Base-by-base conservation (phyloP, 1,140 invertebrate genomes). In the Myzus persicae region DNA sequence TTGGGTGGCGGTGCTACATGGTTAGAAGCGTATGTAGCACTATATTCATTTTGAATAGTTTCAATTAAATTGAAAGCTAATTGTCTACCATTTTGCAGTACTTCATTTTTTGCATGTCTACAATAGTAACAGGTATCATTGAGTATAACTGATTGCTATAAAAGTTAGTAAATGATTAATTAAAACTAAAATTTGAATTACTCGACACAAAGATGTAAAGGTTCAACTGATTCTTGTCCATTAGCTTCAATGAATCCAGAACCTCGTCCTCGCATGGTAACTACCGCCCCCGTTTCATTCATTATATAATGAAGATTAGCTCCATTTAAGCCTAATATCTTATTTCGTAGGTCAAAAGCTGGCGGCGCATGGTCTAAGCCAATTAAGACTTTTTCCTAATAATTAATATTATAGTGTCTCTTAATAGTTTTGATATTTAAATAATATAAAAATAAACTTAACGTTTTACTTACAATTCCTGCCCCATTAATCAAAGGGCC, bases 191-290 rank as follows among this genome's bases (percentile, higher is more conserved):
- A 93, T 46, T 89, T 40, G 4, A 95, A 96, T 96, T 95, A 97
- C 96, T 97, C 97, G 94, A 98, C 96, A 94, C 96, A 97, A 93
- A 98, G 96, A 95, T 98, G 97, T 94, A 98, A 95, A n/a, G 97
- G 97, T 95, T 98, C 97, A 94, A 96, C 96, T 94, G 97, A 97
- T 95, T 98, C 97, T 94, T 95, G 94, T 59, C 96, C 96, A 91
- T 94, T 94, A 40, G 96, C 95, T 94, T 97, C 97, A 36, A 96
- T 94, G 94, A 96, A 97, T 91, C 96, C 96, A 4, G 97, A 97
- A 40, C 96, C 96, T 94, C 96, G 96, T 87, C 97, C 97, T 94
- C 97, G 96, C 89, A 98, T 95, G 3, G 97, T 97, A 36, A 97
- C 97, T 94, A 96, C 96, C 11, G 97, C 97, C 93, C 97, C 97